A percentile compares a stretch with the other conserved stretches of the same genome.
Conservation (phyloP, 1,140 invertebrate genomes). For the Drosophila ohnishii region DNA sequence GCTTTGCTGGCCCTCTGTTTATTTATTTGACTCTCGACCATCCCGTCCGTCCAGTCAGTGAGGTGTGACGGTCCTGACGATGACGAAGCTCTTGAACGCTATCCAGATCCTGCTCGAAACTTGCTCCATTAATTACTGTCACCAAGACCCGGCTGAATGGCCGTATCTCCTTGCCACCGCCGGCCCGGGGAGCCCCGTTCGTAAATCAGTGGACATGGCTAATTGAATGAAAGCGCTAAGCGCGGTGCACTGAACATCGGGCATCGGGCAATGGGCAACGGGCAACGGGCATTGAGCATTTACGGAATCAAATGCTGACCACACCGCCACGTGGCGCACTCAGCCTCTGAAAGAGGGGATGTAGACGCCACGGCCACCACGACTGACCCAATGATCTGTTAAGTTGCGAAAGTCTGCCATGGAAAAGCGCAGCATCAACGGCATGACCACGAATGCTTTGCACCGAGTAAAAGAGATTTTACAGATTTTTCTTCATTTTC, state of each 20-base stretch:
- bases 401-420: conserved; percentile 34
- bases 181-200: conserved; percentile 3
- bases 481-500: not conserved
- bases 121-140: conserved; percentile 58
- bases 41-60: conserved; percentile 13
- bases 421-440: conserved; percentile 24
- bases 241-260: conserved; percentile 17
- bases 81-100: conserved; percentile 46
- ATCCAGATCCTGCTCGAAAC: conserved; percentile 37
- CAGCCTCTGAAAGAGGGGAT: not conserved
- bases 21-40: conserved; percentile 53
- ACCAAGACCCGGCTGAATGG: conserved; percentile 25
- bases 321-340: conserved; percentile 33
- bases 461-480: conserved; percentile 1
- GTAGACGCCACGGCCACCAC: not conserved
- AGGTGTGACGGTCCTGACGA: conserved; percentile 50
- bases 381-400: conserved; percentile 58
- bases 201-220: conserved; percentile 57
- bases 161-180: conserved; percentile 5
- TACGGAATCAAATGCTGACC: conserved; percentile 39
- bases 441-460: conserved; percentile 11
- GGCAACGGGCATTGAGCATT: conserved; percentile 3
- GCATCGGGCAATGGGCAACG: conserved; percentile 6
- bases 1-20: conserved; percentile 33
- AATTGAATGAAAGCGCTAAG: conserved; percentile 56